Base-by-base conservation (phyloP, 2,888 invertebrate genomes). In the Heliconius cydno region DNA sequence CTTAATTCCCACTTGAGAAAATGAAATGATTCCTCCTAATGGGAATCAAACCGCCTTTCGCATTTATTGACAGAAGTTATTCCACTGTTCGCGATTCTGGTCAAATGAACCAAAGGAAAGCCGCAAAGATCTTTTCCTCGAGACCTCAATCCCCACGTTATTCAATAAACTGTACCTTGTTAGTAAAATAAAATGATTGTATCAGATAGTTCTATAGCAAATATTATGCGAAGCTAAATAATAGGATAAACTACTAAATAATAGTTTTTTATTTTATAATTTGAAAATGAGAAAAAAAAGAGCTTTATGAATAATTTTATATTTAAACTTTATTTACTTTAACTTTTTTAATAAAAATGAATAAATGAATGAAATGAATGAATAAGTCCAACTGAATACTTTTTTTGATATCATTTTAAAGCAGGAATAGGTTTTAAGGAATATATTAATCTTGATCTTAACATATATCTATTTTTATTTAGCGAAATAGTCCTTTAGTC, bases 161-260 rank as follows among this genome's bases (percentile, higher is more conserved):
- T 73, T 60, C 7, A 60, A 60, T 60, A 73, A 57, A n/a, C 34
- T 30, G 15, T 57, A 73, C 60, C 72, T 72, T 73, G 72, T 73
- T 73, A 73, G 34, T 60, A 73, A 73, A 73, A 73, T 60, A 60
- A 1, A 73, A 73, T 60, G 34, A 30, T 34, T 34, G 57, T 34
- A 73, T 34, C n/a, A 34, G 25, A 41, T 70, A 70, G n/a, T 34
- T 60, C 15, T 73, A 22, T 57, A 57, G 22, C 22, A 34, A 13
- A 34, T 34, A 60, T n/a, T 15, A 57, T 34, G n/a, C n/a, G n/a
- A 34, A n/a, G 34, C n/a, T 34, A 7, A 57, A 52, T 72, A 72
- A 72, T 46, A 57, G 19, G 57, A 84, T 70, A 77, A 79, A 73
- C 84, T 85, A n/a, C n/a, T n/a, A n/a, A n/a, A n/a, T n/a, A n/a